Percentiles rank a stretch among this genome's conserved stretches.
phyloP scores from a whole-genome alignment of 2,113 vertebrate species.

The Anthoscopus minutus region DNA sequence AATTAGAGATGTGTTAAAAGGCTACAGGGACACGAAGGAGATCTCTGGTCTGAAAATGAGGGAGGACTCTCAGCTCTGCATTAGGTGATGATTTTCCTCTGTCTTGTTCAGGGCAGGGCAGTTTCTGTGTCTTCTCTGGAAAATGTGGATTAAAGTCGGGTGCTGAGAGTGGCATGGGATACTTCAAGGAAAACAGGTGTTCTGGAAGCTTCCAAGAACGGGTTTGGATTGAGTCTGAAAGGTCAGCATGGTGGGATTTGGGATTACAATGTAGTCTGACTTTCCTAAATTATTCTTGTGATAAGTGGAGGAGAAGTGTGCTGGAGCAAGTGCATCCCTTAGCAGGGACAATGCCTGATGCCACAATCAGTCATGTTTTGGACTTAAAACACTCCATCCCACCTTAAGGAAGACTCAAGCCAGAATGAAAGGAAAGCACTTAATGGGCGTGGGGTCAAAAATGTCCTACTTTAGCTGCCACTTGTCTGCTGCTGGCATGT shows the following conservation, averaged over 20 bases:
- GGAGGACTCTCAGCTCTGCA: fast-evolving
- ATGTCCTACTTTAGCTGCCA: background rate
- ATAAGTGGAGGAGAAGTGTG: background rate
- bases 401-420: background rate
- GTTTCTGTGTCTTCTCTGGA: background rate
- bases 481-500: background rate
- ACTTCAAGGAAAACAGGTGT: background rate
- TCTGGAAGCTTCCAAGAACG: background rate
- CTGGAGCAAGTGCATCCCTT: background rate
- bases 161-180: fast-evolving
- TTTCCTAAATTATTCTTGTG: background rate
- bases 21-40: background rate
- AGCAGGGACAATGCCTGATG: background rate
- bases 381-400: background rate
- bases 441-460: background rate
- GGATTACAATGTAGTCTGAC: background rate
- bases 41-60: background rate
- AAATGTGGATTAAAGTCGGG: background rate
- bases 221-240: background rate
- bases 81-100: background rate
- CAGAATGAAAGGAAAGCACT: background rate
- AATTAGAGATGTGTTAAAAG: background rate
- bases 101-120: fast-evolving
- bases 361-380: background rate
- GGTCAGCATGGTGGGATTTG: fast-evolving